These are phyloP conservation scores for Heliconius erato DNA, from an alignment of 2,888 invertebrate genomes.

Conservation along the genomic window DNA sequence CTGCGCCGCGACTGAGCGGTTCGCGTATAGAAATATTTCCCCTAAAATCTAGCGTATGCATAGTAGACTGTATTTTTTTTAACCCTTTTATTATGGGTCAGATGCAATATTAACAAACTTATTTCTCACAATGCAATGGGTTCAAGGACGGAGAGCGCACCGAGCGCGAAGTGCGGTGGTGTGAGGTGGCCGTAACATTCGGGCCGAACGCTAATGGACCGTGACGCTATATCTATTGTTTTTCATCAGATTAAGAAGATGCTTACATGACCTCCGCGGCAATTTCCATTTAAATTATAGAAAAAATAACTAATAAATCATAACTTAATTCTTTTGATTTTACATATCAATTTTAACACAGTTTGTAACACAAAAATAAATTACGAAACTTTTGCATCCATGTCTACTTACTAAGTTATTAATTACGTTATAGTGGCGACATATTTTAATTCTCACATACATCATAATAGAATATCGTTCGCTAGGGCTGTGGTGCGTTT, in stretches of 20 bases:
- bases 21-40: too few species aligned
- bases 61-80: background rate
- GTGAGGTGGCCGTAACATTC: conserved; percentile 50
- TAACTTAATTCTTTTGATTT: background rate
- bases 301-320: background rate
- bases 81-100: background rate
- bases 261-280: background rate
- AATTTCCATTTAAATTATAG: background rate
- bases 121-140: conserved; percentile 23
- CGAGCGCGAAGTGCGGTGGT: conserved; percentile 46
- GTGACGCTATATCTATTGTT: conserved; percentile 13
- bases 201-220: conserved; percentile 30
- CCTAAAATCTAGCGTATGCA: background rate
- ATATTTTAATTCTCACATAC: conserved; percentile 8
- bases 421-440: background rate
- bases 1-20: too few species aligned
- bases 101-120: conserved; percentile 4
- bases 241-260: conserved; percentile 28
- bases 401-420: background rate
- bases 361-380: background rate
- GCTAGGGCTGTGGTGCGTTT: conserved; percentile 28
- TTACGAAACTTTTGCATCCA: background rate
- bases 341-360: background rate
- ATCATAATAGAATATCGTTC: background rate
- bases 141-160: conserved; percentile 48